Evolutionary conservation across 2,113 vertebrate species (phyloP).

Genomic region (Chauna torquata): DNA sequence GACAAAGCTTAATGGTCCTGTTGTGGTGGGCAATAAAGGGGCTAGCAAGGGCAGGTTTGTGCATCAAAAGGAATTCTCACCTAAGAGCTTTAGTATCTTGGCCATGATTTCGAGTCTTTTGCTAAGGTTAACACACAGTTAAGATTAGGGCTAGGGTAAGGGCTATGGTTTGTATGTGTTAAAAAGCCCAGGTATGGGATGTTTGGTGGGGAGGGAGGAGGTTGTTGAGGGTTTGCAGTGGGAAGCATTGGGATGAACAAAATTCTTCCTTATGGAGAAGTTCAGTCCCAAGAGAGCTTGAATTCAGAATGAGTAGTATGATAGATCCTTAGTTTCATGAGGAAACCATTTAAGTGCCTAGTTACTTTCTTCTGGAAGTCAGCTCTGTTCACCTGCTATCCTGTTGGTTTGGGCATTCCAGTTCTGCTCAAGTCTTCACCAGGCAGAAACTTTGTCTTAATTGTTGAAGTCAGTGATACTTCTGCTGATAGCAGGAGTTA

Average conservation of each 20-base stretch:
- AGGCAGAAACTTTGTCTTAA: not conserved
- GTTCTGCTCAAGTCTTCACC: not conserved
- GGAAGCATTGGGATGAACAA: not conserved
- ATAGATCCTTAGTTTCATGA: not conserved
- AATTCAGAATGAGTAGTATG: not conserved
- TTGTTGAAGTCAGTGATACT: not conserved
- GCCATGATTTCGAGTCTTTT: not conserved
- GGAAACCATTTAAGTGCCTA: not conserved
- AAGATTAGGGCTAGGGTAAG: not conserved
- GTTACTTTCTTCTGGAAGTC: not conserved
- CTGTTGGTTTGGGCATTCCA: not conserved
- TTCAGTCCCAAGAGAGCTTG: not conserved
- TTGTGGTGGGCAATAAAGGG: not conserved
- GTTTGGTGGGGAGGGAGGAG: accelerated
- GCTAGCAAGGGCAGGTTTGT: not conserved
- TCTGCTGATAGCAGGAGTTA: not conserved
- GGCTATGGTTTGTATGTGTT: not conserved
- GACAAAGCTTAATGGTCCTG: not conserved
- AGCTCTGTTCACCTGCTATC: not conserved
- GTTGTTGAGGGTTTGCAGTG: not conserved
- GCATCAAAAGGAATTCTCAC: not conserved
- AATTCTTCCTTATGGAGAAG: not conserved
- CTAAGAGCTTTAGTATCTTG: not conserved
- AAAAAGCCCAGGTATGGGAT: not conserved
- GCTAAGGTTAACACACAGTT: not conserved